Evolutionary conservation across 2,888 invertebrate species (phyloP).

Genomic region (Hartigia nigra): DNA sequence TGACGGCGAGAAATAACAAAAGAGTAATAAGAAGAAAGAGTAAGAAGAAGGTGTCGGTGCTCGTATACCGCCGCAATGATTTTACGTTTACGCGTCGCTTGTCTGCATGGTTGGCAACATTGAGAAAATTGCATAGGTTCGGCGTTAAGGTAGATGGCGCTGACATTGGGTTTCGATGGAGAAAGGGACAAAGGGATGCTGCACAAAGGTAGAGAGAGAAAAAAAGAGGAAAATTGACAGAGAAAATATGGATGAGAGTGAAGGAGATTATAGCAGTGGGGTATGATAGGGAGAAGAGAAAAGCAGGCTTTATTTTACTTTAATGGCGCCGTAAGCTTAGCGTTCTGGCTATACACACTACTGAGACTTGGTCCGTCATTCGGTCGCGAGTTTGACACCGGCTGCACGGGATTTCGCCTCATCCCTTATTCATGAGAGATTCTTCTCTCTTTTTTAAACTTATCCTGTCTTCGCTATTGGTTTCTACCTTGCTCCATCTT

Average conservation of each 20-base stretch:
- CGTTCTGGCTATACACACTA: conserved; percentile 31
- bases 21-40: not conserved
- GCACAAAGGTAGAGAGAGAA: conserved; percentile 20
- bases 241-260: conserved; percentile 11
- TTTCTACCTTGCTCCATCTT: not conserved
- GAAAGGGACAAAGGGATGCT: not conserved
- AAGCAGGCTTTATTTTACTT: conserved; percentile 56
- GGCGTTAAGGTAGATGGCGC: not conserved
- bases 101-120: conserved; percentile 40
- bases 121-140: conserved; percentile 41
- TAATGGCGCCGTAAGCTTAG: conserved; percentile 54
- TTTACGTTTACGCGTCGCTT: conserved; percentile 45
- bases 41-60: conserved; percentile 12
- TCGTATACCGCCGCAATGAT: conserved; percentile 48
- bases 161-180: not conserved
- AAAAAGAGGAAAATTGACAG: conserved; percentile 21
- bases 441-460: conserved; percentile 17
- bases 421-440: conserved; percentile 57
- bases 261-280: not conserved
- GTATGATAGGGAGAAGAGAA: conserved; percentile 14
- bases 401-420: conserved; percentile 47
- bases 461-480: not conserved
- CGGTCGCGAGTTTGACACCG: conserved; percentile 34
- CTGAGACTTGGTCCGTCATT: conserved; percentile 47
- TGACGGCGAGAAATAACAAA: not conserved